Conservation (phyloP, 2,797 vertebrate genomes). For the Catamblyrhynchus diadema region DNA sequence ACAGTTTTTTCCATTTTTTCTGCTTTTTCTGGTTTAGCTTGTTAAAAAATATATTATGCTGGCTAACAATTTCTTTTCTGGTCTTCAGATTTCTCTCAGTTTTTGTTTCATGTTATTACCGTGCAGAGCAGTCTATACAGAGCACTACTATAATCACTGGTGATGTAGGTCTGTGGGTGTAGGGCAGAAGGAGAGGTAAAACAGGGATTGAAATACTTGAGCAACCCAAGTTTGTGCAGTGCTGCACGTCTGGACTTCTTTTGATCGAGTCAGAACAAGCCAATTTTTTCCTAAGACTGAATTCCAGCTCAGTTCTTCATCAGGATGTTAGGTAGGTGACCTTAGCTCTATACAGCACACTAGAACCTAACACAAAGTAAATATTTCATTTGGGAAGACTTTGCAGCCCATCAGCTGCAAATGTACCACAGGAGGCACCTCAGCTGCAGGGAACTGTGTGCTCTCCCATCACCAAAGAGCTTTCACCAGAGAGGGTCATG, state of each 20-base stretch:
- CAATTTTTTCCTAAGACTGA: neutral
- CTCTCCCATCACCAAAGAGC: neutral
- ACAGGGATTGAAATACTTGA: neutral
- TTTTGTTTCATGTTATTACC: neutral
- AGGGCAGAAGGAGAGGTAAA: neutral
- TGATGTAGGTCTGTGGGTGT: neutral
- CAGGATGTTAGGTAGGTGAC: neutral
- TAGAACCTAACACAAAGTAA: constrained; percentile 10
- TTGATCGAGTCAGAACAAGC: neutral
- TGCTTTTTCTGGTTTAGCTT: neutral
- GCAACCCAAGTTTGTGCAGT: neutral
- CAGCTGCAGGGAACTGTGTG: accelerated
- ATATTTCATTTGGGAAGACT: constrained; percentile 24
- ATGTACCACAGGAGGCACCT: neutral
- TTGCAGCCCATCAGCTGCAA: neutral
- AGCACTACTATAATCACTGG: neutral
- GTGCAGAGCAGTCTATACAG: neutral
- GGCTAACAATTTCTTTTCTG: neutral
- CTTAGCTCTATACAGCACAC: neutral
- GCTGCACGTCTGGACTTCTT: neutral
- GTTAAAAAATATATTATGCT: neutral
- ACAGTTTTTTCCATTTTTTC: neutral
- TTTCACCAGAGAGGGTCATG: accelerated
- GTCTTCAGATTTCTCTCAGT: neutral
- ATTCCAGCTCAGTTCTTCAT: neutral